Evolutionary conservation across 2,113 vertebrate species (phyloP).

Genomic region (Istiophorus platypterus): DNA sequence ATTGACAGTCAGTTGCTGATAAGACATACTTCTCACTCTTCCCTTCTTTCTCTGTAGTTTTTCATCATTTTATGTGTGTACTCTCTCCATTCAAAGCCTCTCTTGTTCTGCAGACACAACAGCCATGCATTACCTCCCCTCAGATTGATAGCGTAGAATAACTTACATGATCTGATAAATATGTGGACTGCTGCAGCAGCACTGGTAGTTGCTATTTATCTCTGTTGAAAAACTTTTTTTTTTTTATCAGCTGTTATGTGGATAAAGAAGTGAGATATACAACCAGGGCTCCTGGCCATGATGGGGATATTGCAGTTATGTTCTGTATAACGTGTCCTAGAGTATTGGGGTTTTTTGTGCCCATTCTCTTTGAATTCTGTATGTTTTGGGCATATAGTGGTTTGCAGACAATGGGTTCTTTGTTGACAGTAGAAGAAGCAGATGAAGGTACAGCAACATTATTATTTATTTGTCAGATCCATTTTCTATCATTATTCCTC

Average conservation of each 20-base stretch:
- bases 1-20: constrained; percentile 60
- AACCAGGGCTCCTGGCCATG: background rate
- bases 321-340: background rate
- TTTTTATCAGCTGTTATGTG: constrained; percentile 17
- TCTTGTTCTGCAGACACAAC: constrained; percentile 25
- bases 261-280: background rate
- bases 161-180: constrained; percentile 53
- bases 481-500: background rate
- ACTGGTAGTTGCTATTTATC: constrained; percentile 21
- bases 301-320: background rate
- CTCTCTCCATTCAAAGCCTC: background rate
- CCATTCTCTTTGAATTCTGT: background rate
- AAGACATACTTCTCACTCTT: constrained; percentile 23
- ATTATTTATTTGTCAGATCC: background rate
- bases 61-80: constrained; percentile 1
- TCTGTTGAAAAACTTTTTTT: background rate
- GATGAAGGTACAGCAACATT: background rate
- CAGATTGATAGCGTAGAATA: constrained; percentile 23
- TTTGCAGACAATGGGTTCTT: background rate
- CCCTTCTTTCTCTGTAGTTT: background rate
- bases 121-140: background rate
- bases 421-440: background rate
- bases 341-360: background rate
- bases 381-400: background rate
- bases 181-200: background rate